Evolutionary conservation across 2,888 invertebrate species (phyloP).

Genomic region (Cordilura impudica): DNA sequence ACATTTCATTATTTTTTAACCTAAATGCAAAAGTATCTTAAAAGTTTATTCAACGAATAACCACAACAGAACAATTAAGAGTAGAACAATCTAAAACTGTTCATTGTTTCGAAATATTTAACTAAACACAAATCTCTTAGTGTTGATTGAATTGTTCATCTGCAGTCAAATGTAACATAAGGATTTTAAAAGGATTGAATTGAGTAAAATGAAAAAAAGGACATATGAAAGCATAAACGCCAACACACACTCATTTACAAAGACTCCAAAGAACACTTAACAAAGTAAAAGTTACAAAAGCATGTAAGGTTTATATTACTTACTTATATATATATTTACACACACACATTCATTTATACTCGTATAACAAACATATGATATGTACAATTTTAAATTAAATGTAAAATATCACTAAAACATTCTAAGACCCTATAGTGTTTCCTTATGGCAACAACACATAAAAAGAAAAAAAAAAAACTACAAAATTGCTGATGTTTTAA

Average conservation of each 20-base stretch:
- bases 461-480: not conserved
- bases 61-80: slow-evolving; percentile 31
- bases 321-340: too few relatives aligned
- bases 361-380: not conserved
- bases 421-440: not conserved
- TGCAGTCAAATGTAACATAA: slow-evolving; percentile 52
- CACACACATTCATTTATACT: too few relatives aligned
- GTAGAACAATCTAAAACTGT: slow-evolving; percentile 29
- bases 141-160: slow-evolving; percentile 55
- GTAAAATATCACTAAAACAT: not conserved
- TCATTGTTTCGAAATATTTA: not conserved
- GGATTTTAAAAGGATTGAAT: slow-evolving; percentile 52
- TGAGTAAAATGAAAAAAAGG: slow-evolving; percentile 23
- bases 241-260: not conserved
- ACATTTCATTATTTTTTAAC: too few relatives aligned
- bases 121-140: slow-evolving; percentile 37
- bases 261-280: not conserved
- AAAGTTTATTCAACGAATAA: not conserved
- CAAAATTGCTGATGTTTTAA: slow-evolving; percentile 24
- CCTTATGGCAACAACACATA: not conserved
- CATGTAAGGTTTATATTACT: not conserved
- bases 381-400: slow-evolving; percentile 25
- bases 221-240: not conserved
- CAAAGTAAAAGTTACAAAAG: not conserved
- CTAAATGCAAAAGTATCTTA: not conserved